These are phyloP conservation scores for Gandaritis pyraliata DNA, from an alignment of 2,888 invertebrate species.

Conservation along the genomic window DNA sequence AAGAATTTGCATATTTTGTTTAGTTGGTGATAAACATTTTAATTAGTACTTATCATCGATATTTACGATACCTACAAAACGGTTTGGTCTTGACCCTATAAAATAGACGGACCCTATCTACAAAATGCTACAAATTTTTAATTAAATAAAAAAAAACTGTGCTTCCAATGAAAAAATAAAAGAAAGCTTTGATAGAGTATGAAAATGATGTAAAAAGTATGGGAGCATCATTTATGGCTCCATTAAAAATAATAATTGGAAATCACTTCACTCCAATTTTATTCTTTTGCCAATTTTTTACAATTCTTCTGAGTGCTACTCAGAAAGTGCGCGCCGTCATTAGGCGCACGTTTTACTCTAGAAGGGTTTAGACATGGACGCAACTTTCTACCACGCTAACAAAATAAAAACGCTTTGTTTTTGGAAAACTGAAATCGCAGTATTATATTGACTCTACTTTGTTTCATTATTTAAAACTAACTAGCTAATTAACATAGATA, in stretches of 20 bases:
- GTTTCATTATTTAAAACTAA: too few relatives aligned
- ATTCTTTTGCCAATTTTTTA: conserved; percentile 29
- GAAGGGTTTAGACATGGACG: conserved; percentile 9
- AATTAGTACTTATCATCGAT: too few relatives aligned
- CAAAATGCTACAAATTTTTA: too few relatives aligned
- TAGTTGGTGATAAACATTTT: too few relatives aligned
- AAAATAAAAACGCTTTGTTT: not conserved
- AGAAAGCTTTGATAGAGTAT: conserved; percentile 1
- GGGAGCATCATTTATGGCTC: conserved; percentile 2
- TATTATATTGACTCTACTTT: too few relatives aligned
- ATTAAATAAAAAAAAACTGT: not conserved
- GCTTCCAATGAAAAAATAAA: conserved; percentile 2
- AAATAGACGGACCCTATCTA: too few relatives aligned
- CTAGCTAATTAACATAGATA: too few relatives aligned
- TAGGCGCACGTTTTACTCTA: conserved; percentile 12
- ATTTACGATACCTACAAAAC: too few relatives aligned
- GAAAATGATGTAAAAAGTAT: not conserved
- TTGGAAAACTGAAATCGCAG: too few relatives aligned
- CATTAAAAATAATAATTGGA: conserved; percentile 22
- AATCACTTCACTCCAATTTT: conserved; percentile 24
- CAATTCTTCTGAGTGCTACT: conserved; percentile 24
- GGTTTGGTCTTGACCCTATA: too few relatives aligned
- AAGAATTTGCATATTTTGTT: too few relatives aligned
- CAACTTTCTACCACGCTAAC: not conserved
- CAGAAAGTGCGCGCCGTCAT: conserved; percentile 15